Evolutionary conservation across 2,888 invertebrate species (phyloP), one percentile per base, ranked within the genome.

Genomic region (Perdita meconis): DNA sequence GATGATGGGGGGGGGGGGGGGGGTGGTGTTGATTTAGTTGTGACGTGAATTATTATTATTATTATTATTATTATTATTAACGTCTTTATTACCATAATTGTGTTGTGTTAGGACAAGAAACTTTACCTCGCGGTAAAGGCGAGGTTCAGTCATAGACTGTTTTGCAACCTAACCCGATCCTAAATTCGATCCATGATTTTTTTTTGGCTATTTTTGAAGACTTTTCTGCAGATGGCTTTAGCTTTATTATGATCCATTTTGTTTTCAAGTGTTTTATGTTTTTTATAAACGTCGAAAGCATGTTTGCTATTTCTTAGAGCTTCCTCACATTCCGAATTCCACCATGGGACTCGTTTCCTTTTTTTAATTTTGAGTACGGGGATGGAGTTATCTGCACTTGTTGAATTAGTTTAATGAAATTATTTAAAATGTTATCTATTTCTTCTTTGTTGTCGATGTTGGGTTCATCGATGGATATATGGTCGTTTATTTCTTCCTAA

Each of bases 221-320:
- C 56, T 34, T 42, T 59, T 26, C 40, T 40, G 5, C 60, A 22
- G 71, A 75, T 68, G 63, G 68, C 13, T 53, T 53, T 74, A 63
- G 66, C 12, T 50, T 10, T 61, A 60, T 77, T 75, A 16, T 63
- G 81, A 38, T 69, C 34, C 3, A 77, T 78, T 73, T 67, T 68
- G 19, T 78, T 81, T 44, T 56, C 66, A 0, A 10, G 4, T 1
- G 72, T 74, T 5, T 63, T 73, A 6, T 79, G 61, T 67, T 53
- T 73, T 68, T 81, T 81, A 12, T 56, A 82, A 30, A 19, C 66
- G 36, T 79, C 75, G 2, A 78, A 69, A 0, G 81, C 75, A 6
- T 68, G 66, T 60, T 81, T 80, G 3, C 22, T 36, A 24, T 69
- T 34, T 71, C 57, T 55, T 8, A 68, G 56, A 0, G 64, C 71